phyloP scores from a whole-genome alignment of 2,797 vertebrate species.

The Yasuhikotakia modesta region DNA sequence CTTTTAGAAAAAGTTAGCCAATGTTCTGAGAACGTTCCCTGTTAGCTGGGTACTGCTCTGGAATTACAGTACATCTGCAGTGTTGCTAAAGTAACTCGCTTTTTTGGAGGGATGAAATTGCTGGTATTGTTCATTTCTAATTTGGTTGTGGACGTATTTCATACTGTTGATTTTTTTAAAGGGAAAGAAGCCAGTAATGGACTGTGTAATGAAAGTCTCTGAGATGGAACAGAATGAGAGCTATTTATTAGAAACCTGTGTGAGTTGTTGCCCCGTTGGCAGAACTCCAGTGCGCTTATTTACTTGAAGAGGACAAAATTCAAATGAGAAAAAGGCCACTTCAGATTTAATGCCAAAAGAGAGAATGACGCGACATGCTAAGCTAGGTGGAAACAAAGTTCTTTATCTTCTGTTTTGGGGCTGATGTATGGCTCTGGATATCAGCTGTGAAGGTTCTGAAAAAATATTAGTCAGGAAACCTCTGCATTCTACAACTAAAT shows the following conservation, averaged over 20 bases:
- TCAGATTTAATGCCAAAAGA: constrained; percentile 29
- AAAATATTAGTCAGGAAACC: constrained; percentile 8
- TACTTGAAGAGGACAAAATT: constrained; percentile 41
- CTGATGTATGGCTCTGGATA: constrained; percentile 37
- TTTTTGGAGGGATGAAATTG: constrained; percentile 12
- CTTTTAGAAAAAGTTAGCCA: no score
- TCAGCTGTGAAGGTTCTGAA: constrained; percentile 24
- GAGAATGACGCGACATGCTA: constrained; percentile 34
- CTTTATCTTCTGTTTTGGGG: constrained; percentile 32
- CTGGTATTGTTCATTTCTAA: constrained; percentile 47
- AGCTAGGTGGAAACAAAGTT: neutral
- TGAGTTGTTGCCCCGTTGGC: constrained; percentile 52
- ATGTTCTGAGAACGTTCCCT: no score
- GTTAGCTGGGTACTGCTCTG: constrained; percentile 13
- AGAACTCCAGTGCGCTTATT: constrained; percentile 45
- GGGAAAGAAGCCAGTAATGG: constrained; percentile 60
- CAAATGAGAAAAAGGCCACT: constrained; percentile 40
- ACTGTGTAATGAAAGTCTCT: constrained; percentile 62
- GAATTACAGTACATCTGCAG: constrained; percentile 32
- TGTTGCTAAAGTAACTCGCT: constrained; percentile 52
- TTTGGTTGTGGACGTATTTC: constrained; percentile 55
- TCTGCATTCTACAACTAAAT: neutral
- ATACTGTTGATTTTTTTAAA: constrained; percentile 48
- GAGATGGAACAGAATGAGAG: constrained; percentile 56
- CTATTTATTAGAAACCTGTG: constrained; percentile 58